Percentiles rank a stretch among this genome's conserved stretches.
Evolutionary conservation across 2,113 vertebrate genomes (phyloP).

Genomic region (Triplophysa tibetana): DNA sequence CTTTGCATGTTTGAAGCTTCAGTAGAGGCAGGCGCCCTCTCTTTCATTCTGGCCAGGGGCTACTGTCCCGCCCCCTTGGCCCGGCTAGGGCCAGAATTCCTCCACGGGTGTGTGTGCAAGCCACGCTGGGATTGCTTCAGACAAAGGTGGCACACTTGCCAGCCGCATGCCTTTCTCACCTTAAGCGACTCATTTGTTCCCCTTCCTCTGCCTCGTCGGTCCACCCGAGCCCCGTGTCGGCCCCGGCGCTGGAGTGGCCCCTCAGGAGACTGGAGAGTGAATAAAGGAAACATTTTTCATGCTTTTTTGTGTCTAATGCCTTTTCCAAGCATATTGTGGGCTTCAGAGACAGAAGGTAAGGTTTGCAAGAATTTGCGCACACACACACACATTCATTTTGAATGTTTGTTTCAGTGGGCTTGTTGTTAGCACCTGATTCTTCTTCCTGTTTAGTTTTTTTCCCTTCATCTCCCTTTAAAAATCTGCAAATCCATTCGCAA

Average conservation of each 20-base stretch:
- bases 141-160: constrained; percentile 77
- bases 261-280: constrained; percentile 92
- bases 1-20: constrained; percentile 54
- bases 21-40: constrained; percentile 65
- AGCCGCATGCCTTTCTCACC: constrained; percentile 66
- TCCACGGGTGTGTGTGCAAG: constrained; percentile 58
- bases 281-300: constrained; percentile 82
- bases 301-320: constrained; percentile 78
- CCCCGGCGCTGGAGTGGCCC: constrained; percentile 84
- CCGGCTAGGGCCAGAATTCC: constrained; percentile 76
- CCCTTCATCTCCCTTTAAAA: constrained; percentile 98
- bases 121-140: constrained; percentile 67
- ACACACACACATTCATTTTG: constrained; percentile 61
- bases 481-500: constrained; percentile 99
- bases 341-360: constrained; percentile 81
- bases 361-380: constrained; percentile 82
- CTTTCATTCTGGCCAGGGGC: constrained; percentile 68
- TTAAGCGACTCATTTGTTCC: constrained; percentile 67
- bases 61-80: constrained; percentile 64
- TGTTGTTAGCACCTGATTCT: constrained; percentile 97
- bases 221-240: constrained; percentile 66
- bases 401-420: constrained; percentile 91
- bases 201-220: constrained; percentile 60
- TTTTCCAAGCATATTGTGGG: constrained; percentile 82
- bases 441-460: constrained; percentile 76